Evolutionary conservation across 2,888 invertebrate genomes (phyloP), one percentile per base, ranked within the genome.

Genomic region (Drosophila formosana): DNA sequence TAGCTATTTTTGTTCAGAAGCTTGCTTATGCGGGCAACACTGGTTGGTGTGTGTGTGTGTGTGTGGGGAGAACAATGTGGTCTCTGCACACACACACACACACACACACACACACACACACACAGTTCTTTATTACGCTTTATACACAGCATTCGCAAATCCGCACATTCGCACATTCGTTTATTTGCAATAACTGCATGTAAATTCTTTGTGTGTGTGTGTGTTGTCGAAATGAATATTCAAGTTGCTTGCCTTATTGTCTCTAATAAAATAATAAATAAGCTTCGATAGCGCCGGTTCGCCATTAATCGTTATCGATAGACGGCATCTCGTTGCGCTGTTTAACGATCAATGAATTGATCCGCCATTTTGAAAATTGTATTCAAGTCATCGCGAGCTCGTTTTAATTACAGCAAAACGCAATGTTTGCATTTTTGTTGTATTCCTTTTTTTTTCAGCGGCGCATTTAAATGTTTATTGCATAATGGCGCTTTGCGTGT

Each of bases 341-440:
- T 41, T 7, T 7, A 18, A 41, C 39, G 39, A 41, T 41, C 39
- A 41, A 41, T 41, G 13, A 41, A 41, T 41, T 18, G 39, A 41
- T 41, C 18, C 18, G 18, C 18, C 18, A 18, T 18, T 18, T 18
- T 18, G 18, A 18, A 18, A 18, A 18, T 18, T 18, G 18, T 66
- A 76, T 75, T 75, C 56, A 63, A 75, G 61, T 66, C 76, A 71
- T 51, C n/a, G 66, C 75, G 51, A 60, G 28, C 68, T 73, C 64
- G 28, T 74, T 73, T 68, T 75, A 73, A 73, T 73, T 73, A 60
- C 65, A 39, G 45, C 65, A 57, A 69, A 55, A 56, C 51, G 45
- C 37, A 64, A 55, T 51, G 63, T 68, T 74, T 67, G 49, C 63
- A n/a, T 25, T n/a, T 18, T 18, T 18, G 18, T 18, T 18, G 18